Conservation (phyloP, 2,113 vertebrate genomes). For the Plotosus lineatus region DNA sequence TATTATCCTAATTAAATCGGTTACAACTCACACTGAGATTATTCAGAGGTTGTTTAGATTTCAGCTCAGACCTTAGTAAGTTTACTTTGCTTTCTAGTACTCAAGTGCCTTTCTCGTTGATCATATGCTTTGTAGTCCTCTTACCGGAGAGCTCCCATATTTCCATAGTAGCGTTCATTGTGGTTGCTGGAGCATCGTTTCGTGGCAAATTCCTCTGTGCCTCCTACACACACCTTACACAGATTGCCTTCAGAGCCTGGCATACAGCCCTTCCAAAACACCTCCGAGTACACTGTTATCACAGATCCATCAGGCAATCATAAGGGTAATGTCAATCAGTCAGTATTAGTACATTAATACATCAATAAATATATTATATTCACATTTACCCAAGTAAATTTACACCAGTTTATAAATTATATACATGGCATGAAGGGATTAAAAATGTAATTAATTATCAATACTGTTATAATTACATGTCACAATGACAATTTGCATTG, state of each 20-base stretch:
- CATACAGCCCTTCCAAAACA: slow-evolving; percentile 90
- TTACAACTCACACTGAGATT: neutral
- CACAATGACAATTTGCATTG: no score
- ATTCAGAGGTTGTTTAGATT: neutral
- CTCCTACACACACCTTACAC: slow-evolving; percentile 88
- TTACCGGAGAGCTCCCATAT: slow-evolving; percentile 85
- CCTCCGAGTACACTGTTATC: slow-evolving; percentile 74
- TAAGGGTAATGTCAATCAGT: neutral
- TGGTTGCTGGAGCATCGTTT: slow-evolving; percentile 83
- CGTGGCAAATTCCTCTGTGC: slow-evolving; percentile 72
- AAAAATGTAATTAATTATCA: neutral
- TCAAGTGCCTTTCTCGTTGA: neutral
- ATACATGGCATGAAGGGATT: neutral
- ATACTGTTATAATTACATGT: neutral
- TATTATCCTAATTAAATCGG: neutral
- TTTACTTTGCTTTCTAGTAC: neutral
- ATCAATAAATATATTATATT: neutral
- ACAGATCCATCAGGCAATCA: slow-evolving; percentile 35
- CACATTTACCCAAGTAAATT: neutral
- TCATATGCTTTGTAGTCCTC: neutral
- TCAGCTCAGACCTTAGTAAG: neutral
- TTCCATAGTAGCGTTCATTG: slow-evolving; percentile 87
- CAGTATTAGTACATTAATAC: neutral
- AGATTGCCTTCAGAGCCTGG: slow-evolving; percentile 80
- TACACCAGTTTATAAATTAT: neutral